Evolutionary conservation across 2,888 invertebrate species (phyloP), one percentile per base, ranked within the genome.

Genomic region (Agriopis marginaria): DNA sequence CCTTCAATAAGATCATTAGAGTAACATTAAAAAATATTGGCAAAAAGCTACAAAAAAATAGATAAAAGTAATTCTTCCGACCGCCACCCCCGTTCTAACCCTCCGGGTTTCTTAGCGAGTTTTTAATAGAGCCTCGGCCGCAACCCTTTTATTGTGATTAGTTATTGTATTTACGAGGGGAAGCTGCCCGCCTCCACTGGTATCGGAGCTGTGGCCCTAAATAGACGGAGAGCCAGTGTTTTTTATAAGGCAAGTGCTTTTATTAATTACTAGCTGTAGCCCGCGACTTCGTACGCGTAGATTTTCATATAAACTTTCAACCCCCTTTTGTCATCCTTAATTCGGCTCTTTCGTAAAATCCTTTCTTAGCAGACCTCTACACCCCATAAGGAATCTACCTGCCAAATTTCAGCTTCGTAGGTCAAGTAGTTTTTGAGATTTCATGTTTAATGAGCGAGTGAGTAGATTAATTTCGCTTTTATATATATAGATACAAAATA

Each of bases 81-180:
- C 39, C 86, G 88, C 23, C 75, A 71, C 14, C 50, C 83, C 77
- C 83, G 71, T 39, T 65, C 23, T 81, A 76, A 83, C 88, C 84
- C 80, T 73, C 77, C 76, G 86, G 86, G 86, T 90, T 92, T 93
- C 89, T 93, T 92, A 85, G 85, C 75, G 89, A 92, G 87, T 94
- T 93, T 93, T 93, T 94, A 93, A 93, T 91, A 93, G 90, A 89
- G 85, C 84, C 59, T 58, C 56, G 70, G 70, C 90, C 87, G 84
- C 93, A 93, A 94, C 93, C 93, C 93, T 93, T 93, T 93, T 91
- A 91, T 91, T 90, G 86, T 90, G 91, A 94, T 94, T 93, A 93
- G 91, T 92, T 92, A 93, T 93, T 92, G 90, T 91, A 89, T 92
- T 91, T 91, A 83, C 77, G 75, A 77, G 82, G 86, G 88, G 81